Percentiles rank a stretch among this genome's conserved stretches.
phyloP scores from a whole-genome alignment of 2,113 vertebrate species.

The Lamprotornis superbus region DNA sequence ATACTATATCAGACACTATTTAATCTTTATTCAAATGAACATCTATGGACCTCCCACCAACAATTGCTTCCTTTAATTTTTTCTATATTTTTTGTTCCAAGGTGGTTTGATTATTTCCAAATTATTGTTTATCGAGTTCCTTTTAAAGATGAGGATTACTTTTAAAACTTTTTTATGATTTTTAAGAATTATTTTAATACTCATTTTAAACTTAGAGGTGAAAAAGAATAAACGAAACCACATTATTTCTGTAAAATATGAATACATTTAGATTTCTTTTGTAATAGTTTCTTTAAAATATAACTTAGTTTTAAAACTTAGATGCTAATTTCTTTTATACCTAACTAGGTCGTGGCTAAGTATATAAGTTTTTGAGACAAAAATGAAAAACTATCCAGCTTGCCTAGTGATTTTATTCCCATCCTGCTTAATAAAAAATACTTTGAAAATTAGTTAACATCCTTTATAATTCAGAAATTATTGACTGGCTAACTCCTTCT shows the following conservation, averaged over 20 bases:
- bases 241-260: not conserved
- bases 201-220: not conserved
- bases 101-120: not conserved
- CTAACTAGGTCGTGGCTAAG: not conserved
- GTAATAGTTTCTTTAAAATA: not conserved
- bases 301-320: not conserved
- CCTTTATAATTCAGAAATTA: not conserved
- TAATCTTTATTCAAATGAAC: not conserved
- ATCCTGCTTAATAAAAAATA: not conserved
- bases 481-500: not conserved
- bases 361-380: not conserved
- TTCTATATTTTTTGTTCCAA: not conserved
- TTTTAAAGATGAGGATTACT: not conserved
- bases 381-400: not conserved
- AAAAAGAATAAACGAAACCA: not conserved
- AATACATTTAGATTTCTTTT: not conserved
- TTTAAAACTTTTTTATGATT: not conserved
- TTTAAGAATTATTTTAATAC: not conserved
- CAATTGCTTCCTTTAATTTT: rapidly evolving
- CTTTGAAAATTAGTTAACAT: not conserved
- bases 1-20: not conserved
- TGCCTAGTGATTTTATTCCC: not conserved
- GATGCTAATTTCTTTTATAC: not conserved
- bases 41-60: not conserved
- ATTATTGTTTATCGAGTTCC: not conserved